Conservation (phyloP, 2,113 vertebrate genomes). For the Rattus rattus region DNA sequence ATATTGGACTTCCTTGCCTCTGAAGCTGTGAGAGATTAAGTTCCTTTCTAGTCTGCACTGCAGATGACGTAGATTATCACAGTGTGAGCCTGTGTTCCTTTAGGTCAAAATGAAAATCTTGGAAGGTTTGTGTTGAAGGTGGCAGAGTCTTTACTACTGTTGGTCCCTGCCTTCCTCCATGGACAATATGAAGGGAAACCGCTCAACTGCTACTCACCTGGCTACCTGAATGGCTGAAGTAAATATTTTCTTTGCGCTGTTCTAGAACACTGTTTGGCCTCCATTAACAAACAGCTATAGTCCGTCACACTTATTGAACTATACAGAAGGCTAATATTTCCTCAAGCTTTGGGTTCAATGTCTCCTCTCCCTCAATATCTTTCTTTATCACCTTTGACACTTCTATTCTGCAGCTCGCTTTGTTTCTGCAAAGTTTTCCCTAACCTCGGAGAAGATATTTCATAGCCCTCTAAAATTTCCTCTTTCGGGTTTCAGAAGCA, state of each 20-base stretch:
- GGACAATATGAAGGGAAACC: background rate
- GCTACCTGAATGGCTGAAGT: background rate
- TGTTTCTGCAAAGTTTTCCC: constrained; percentile 55
- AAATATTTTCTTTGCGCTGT: constrained; percentile 6
- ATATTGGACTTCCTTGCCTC: background rate
- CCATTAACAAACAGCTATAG: constrained; percentile 46
- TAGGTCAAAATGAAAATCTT: background rate
- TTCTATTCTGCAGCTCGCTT: constrained; percentile 60
- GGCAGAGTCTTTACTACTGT: background rate
- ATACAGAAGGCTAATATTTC: constrained; percentile 40
- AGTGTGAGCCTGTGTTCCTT: background rate
- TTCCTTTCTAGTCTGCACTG: background rate
- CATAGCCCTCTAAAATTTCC: constrained; percentile 62
- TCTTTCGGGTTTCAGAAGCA: constrained; percentile 69
- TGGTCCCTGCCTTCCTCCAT: background rate
- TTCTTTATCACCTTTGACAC: constrained; percentile 66
- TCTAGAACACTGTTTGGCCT: background rate
- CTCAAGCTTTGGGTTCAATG: constrained; percentile 12
- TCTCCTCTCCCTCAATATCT: constrained; percentile 56
- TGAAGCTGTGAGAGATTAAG: background rate
- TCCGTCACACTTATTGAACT: constrained; percentile 48
- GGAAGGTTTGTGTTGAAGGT: background rate
- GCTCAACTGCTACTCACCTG: background rate
- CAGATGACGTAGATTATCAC: background rate
- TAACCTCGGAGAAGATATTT: constrained; percentile 70